phyloP scores from a whole-genome alignment of 2,113 vertebrate genomes.

The Polyodon spathula region DNA sequence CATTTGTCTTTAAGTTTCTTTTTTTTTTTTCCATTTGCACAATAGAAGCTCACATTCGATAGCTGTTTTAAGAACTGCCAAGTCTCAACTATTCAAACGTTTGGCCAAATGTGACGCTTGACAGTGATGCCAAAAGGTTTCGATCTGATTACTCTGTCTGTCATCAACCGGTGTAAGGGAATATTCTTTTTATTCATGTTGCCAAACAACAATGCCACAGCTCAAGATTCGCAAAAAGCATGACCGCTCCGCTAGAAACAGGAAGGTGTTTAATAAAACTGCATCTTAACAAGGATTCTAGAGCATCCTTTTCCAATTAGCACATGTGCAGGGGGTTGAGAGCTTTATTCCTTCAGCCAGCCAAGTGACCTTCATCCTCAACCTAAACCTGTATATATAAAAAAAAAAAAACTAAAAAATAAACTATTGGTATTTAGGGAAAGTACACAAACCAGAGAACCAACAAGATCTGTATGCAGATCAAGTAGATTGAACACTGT shows the following conservation, averaged over 20 bases:
- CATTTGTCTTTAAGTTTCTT: not conserved
- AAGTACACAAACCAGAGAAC: too few species aligned
- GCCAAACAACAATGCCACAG: not conserved
- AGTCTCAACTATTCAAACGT: conserved; percentile 26
- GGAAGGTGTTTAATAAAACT: not conserved
- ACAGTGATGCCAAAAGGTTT: not conserved
- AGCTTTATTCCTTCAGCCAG: not conserved
- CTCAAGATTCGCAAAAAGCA: not conserved
- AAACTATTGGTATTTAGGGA: too few species aligned
- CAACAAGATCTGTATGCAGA: too few species aligned
- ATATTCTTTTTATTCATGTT: not conserved
- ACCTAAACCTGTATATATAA: too few species aligned
- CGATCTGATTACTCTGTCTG: not conserved
- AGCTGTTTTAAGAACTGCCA: conserved; percentile 25
- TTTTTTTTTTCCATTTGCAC: not conserved
- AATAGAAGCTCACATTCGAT: conserved; percentile 14
- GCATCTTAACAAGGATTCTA: not conserved
- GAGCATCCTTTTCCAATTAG: not conserved
- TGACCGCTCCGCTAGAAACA: not conserved
- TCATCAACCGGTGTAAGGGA: too few species aligned
- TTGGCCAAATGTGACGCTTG: not conserved
- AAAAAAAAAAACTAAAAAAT: too few species aligned
- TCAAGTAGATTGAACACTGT: too few species aligned
- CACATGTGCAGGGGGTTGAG: not conserved
- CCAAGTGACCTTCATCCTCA: too few species aligned